These are phyloP conservation scores for Drusus annulatus DNA, from an alignment of 1,140 invertebrate genomes.

Conservation along the genomic window DNA sequence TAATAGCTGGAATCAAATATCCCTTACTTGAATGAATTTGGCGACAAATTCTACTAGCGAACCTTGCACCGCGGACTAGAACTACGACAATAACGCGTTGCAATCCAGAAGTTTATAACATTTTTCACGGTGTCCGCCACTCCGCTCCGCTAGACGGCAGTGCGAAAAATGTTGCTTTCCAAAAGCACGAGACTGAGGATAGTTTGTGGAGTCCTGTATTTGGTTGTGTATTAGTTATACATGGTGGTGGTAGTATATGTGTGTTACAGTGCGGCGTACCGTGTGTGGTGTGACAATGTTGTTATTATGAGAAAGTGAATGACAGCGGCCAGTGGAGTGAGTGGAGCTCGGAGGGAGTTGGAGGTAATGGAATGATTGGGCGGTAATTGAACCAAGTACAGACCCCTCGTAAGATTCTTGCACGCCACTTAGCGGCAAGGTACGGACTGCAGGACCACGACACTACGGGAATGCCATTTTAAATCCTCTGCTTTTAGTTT, in stretches of 20 bases:
- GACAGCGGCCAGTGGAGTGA: neutral
- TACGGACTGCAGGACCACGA: slow-evolving; percentile 29
- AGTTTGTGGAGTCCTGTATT: neutral
- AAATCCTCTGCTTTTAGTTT: neutral
- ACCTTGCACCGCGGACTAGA: too few relatives aligned
- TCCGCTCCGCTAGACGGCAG: too few relatives aligned
- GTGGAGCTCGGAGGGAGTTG: neutral
- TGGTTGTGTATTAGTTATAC: neutral
- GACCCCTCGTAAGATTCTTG: slow-evolving; percentile 46
- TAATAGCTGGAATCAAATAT: too few relatives aligned
- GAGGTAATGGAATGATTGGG: slow-evolving; percentile 55
- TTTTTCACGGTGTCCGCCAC: too few relatives aligned
- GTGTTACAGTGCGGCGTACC: neutral
- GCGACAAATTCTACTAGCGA: too few relatives aligned
- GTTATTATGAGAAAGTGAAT: slow-evolving; percentile 54
- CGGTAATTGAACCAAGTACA: slow-evolving; percentile 51
- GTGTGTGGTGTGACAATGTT: slow-evolving; percentile 24
- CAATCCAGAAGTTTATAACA: too few relatives aligned
- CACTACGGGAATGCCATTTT: neutral
- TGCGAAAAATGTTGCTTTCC: neutral
- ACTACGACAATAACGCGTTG: too few relatives aligned
- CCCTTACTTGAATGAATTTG: too few relatives aligned
- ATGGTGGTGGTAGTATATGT: neutral
- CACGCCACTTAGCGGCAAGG: slow-evolving; percentile 39
- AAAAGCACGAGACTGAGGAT: too few relatives aligned